Conservation (phyloP, 2,113 vertebrate species). For the Laterallus jamaicensis region DNA sequence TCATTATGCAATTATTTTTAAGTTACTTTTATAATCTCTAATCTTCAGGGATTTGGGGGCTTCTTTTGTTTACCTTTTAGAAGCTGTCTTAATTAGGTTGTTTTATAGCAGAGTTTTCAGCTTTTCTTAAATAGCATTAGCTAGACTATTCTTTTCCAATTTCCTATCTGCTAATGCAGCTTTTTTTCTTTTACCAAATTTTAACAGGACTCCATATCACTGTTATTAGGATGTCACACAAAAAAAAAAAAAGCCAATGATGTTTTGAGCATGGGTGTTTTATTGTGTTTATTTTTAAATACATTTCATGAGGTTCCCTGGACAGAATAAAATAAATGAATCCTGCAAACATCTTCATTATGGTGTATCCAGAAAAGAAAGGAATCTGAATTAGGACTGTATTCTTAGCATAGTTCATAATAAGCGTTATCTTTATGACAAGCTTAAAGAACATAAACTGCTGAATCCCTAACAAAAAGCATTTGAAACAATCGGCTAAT, state of each 20-base stretch:
- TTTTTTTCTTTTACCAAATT: slow-evolving; percentile 29
- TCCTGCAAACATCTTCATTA: slow-evolving; percentile 60
- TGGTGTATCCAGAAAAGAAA: slow-evolving; percentile 50
- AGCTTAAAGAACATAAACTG: slow-evolving; percentile 72
- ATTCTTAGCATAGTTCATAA: slow-evolving; percentile 64
- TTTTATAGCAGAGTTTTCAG: slow-evolving; percentile 38
- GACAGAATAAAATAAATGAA: slow-evolving; percentile 66
- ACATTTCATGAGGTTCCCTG: slow-evolving; percentile 54
- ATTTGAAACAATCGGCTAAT: slow-evolving; percentile 73
- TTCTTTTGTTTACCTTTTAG: slow-evolving; percentile 50
- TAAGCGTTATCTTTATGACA: slow-evolving; percentile 64
- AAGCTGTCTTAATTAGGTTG: neutral
- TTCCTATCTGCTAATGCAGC: slow-evolving; percentile 28
- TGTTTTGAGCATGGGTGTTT: slow-evolving; percentile 26
- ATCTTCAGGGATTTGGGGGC: neutral
- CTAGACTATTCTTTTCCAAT: slow-evolving; percentile 18
- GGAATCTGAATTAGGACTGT: slow-evolving; percentile 58
- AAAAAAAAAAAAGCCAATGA: neutral
- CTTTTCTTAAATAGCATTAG: slow-evolving; percentile 4
- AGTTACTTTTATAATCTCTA: slow-evolving; percentile 4
- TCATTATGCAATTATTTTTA: slow-evolving; percentile 16
- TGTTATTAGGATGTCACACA: slow-evolving; percentile 44
- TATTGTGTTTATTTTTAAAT: slow-evolving; percentile 62
- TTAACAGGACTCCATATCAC: slow-evolving; percentile 11
- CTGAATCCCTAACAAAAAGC: slow-evolving; percentile 71